Percentiles rank a stretch among this genome's conserved stretches.
Evolutionary conservation across 2,797 vertebrate genomes (phyloP).

Genomic region (Hippocampus kuda): DNA sequence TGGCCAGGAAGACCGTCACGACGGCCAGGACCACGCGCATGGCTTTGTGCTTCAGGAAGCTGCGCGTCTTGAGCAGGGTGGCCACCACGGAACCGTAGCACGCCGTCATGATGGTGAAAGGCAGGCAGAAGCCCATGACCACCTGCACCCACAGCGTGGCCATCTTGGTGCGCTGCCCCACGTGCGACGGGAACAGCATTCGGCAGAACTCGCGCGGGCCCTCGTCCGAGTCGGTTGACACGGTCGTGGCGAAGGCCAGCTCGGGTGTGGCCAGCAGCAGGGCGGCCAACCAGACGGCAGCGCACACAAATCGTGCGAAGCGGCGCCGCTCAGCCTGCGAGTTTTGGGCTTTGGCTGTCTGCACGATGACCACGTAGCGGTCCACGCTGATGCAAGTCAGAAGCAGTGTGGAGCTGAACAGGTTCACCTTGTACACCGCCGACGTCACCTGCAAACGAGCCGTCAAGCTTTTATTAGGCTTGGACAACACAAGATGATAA

Average conservation of each 20-base stretch:
- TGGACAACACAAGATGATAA: too few species aligned
- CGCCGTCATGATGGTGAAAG: conserved; percentile 71
- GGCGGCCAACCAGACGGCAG: conserved; percentile 67
- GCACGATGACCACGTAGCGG: conserved; percentile 76
- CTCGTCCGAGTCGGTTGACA: conserved; percentile 15
- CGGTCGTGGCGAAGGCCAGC: conserved; percentile 53
- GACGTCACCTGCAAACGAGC: conserved; percentile 39
- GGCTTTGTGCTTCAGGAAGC: conserved; percentile 77
- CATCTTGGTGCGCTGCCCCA: conserved; percentile 58
- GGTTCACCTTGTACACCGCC: conserved; percentile 79
- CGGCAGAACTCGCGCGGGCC: conserved; percentile 52
- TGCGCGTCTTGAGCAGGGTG: conserved; percentile 72
- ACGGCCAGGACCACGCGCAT: conserved; percentile 74
- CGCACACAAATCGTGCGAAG: conserved; percentile 65
- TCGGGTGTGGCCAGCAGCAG: conserved; percentile 70
- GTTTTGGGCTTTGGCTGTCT: conserved; percentile 61
- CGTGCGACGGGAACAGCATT: conserved; percentile 59
- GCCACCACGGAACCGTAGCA: conserved; percentile 75
- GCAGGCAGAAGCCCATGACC: conserved; percentile 76
- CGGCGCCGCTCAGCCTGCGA: conserved; percentile 58
- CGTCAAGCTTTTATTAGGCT: not conserved
- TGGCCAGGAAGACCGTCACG: conserved; percentile 68
- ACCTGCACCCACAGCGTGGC: conserved; percentile 68
- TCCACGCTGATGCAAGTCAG: conserved; percentile 82
- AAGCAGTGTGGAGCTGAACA: conserved; percentile 78